These are phyloP conservation scores for Megathymus violae DNA, from an alignment of 1,140 invertebrate genomes.

Conservation along the genomic window DNA sequence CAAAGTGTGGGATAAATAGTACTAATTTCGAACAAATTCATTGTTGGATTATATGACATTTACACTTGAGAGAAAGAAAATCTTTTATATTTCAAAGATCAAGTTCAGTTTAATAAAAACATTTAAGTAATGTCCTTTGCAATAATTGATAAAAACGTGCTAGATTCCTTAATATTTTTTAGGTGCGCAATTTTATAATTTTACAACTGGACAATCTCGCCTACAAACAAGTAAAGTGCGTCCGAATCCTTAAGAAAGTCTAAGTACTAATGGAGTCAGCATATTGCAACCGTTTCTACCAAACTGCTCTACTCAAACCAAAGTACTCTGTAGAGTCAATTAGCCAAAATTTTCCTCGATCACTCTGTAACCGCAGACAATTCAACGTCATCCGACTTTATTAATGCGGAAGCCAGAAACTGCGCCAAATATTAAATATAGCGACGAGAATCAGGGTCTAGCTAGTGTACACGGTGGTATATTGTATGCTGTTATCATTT, in stretches of 20 bases:
- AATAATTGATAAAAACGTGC: too few relatives aligned
- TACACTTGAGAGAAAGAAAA: too few relatives aligned
- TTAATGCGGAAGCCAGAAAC: constrained; percentile 14
- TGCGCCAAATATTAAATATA: constrained; percentile 23
- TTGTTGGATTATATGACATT: too few relatives aligned
- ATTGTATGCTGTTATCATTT: constrained; percentile 33
- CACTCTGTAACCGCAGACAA: constrained; percentile 18
- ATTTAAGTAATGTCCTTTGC: too few relatives aligned
- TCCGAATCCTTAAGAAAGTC: background rate
- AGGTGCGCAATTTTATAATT: too few relatives aligned
- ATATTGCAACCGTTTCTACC: background rate
- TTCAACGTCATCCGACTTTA: constrained; percentile 21
- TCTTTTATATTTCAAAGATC: too few relatives aligned
- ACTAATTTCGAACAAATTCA: too few relatives aligned
- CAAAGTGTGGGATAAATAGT: too few relatives aligned
- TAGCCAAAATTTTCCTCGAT: constrained; percentile 18
- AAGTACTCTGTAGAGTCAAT: background rate
- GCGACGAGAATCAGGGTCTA: constrained; percentile 18
- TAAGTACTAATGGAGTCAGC: background rate
- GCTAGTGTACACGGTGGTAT: constrained; percentile 14
- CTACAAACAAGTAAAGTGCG: too few relatives aligned
- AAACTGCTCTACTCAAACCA: background rate
- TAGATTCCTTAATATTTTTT: too few relatives aligned
- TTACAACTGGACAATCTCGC: too few relatives aligned
- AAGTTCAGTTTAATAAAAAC: too few relatives aligned